Conservation (phyloP, 2,113 vertebrate species). For the Mus pahari region DNA sequence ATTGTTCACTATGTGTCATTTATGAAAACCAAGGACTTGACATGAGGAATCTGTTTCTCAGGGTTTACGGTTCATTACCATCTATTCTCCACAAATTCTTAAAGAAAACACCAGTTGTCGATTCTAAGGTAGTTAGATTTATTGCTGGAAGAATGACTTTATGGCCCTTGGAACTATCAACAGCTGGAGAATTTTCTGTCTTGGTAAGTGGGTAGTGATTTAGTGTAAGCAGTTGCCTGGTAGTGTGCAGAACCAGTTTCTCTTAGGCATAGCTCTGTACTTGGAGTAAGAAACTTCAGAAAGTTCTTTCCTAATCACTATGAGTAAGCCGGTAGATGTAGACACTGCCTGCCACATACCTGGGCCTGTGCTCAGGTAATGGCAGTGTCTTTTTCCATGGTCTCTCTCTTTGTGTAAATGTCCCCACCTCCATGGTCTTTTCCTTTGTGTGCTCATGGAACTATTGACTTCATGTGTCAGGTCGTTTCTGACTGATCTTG, state of each 20-base stretch:
- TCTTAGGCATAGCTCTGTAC: background rate
- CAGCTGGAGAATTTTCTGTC: constrained; percentile 36
- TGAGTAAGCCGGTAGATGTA: background rate
- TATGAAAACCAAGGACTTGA: constrained; percentile 17
- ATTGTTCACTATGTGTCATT: constrained; percentile 31
- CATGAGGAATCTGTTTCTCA: background rate
- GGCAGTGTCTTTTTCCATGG: background rate
- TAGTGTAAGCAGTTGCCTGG: background rate
- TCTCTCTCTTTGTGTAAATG: constrained; percentile 14
- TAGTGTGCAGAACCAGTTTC: background rate
- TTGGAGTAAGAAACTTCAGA: background rate
- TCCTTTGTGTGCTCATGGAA: background rate
- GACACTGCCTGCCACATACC: background rate
- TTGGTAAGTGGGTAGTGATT: constrained; percentile 67
- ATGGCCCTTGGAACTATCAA: background rate
- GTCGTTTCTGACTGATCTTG: background rate
- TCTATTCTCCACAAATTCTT: background rate
- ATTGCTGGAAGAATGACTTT: constrained; percentile 3
- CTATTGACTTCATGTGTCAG: background rate
- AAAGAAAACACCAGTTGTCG: constrained; percentile 18
- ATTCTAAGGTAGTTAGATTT: constrained; percentile 39
- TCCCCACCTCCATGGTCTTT: background rate
- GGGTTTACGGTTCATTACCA: background rate
- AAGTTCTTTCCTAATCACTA: background rate
- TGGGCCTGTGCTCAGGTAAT: constrained; percentile 2